Base-by-base conservation (phyloP, 35 echinoderm and acorn worm genomes). In the Holothuria glaberrima region DNA sequence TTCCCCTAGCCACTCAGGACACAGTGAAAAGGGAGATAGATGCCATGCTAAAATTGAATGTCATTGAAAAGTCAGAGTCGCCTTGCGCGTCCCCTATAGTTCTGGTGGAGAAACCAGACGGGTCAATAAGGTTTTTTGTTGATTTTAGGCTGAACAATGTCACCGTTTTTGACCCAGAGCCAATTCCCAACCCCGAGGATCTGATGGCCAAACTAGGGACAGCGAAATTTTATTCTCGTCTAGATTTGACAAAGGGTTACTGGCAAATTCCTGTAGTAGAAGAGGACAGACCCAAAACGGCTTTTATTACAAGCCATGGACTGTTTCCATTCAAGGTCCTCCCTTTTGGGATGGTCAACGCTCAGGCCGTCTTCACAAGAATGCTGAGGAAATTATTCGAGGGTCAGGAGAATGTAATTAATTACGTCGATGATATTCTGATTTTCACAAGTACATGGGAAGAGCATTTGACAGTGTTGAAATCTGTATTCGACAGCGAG, bases 311-410 rank as follows among this genome's bases (percentile, higher is more conserved):
- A 35, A 33, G 75, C 5, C 32, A 71, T 16, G 90, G 94, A 5
- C 87, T 90, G 12, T 95, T 48, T 87, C 86, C 86, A 52, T 95
- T 92, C 50, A 48, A 45, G 6, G 74, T 92, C 7, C 48, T 92
- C 4, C 94, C 94, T 3, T 94, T 94, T 86, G 92, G 92, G 2
- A 89, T 90, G 86, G 86, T 89, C 5, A 88, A 88, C 28, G 80
- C 81, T 26, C 80, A 63, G 3, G 80, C 82, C 21, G 46, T 58
- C 12, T 91, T 91, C 46, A 88, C 69, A 10, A 31, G 71, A 46
- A 92, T 88, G 91, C 88, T 92, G 83, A 46, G 91, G 20, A 89
- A 82, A 32, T 57, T 93, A 58, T 66, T 93, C 26, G 30, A 31
- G 6, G 91, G 91, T 30, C 19, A 89, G 20, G 76, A 62, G 9